Evolutionary conservation across 30 jellyfish, hydroid and myxozoan species (phyloP), one percentile per base, ranked within the genome.

Genomic region (Hydractinia symbiolongicarpus): DNA sequence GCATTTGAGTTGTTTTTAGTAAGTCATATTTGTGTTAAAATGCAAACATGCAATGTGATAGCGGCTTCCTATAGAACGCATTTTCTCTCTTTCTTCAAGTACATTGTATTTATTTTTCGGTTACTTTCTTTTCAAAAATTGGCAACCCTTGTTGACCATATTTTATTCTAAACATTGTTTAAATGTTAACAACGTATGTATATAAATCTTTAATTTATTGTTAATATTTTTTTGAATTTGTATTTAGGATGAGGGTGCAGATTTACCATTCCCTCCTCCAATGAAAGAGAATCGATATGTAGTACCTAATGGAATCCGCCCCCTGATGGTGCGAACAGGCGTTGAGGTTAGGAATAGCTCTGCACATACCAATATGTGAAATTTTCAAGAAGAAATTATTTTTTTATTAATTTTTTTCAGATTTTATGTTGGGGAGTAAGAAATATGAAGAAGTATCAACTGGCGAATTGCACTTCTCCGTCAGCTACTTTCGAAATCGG

Each of bases 271-370:
- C 69, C 82, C 96, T 0, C 98, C 98, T 11, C 96, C 96, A 19
- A 76, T 73, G 96, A 86, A 83, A 58, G 98, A 91, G 67, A 89
- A 84, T 67, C 95, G 96, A 11, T 91, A 15, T 79, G 79, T 87
- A 52, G 98, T 91, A 13, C 98, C 98, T 15, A 91, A 84, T 79
- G 98, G 98, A 6, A 91, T 91, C 68, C 86, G 96, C 15, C 98
- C 98, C 53, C 96, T 91, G 21, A 86, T 91, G 96, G 98, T 91
- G 53, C 73, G 98, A 67, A 91, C 98, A 21, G 98, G 98, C 11
- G 84, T 91, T 70, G 98, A 91, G 95, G 98, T 87, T 20, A 72
- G 80, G 53, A 7, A 6, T 64, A 7, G 17, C 44, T 30, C 44
- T 64, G 9, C 16, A 7, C 15, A 16, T 58, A 58, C 69, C 69